Evolutionary conservation across 2,113 vertebrate species (phyloP).

Genomic region (Natator depressus): DNA sequence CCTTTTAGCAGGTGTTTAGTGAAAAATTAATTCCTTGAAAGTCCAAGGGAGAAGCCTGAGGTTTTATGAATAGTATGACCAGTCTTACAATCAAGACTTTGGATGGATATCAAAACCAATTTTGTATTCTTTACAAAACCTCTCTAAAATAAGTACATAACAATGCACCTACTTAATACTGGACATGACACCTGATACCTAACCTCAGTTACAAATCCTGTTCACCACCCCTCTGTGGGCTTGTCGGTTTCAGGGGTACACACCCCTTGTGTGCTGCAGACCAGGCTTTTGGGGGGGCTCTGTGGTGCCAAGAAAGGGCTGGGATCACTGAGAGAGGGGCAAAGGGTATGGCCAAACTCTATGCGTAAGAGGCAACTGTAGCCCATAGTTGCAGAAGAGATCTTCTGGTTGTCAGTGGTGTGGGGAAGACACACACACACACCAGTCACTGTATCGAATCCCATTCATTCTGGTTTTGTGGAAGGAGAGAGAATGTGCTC

Average conservation of each 20-base stretch:
- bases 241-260: neutral
- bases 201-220: slow-evolving; percentile 18
- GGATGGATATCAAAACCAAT: slow-evolving; percentile 76
- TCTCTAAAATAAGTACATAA: slow-evolving; percentile 70
- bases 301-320: neutral
- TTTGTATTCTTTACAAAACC: slow-evolving; percentile 73
- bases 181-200: slow-evolving; percentile 13
- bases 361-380: neutral
- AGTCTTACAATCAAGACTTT: slow-evolving; percentile 78
- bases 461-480: neutral
- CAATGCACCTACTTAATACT: slow-evolving; percentile 53
- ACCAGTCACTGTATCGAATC: neutral
- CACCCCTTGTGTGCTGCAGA: neutral
- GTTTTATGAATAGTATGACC: slow-evolving; percentile 76
- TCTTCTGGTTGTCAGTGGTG: neutral
- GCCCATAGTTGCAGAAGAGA: neutral
- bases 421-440: slow-evolving; percentile 16
- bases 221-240: neutral
- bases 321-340: neutral
- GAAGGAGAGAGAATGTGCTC: slow-evolving; percentile 31
- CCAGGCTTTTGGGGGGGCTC: neutral
- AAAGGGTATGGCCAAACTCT: neutral
- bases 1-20: slow-evolving; percentile 78
- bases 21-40: slow-evolving; percentile 83
- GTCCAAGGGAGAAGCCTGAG: slow-evolving; percentile 78